phyloP scores from a whole-genome alignment of 2,113 vertebrate species.

The Platichthys flesus region DNA sequence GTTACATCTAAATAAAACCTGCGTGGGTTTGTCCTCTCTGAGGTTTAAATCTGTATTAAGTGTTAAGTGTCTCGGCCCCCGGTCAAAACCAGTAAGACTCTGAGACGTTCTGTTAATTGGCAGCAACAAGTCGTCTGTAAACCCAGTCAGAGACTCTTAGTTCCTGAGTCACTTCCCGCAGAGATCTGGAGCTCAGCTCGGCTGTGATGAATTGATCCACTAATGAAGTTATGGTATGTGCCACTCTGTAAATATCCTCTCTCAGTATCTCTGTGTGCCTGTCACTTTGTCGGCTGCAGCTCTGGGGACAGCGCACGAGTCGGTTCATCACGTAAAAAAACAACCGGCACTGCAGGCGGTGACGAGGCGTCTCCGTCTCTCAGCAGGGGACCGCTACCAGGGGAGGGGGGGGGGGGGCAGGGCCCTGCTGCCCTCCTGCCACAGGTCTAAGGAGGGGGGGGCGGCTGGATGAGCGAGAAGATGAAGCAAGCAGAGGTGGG shows the following conservation, averaged over 20 bases:
- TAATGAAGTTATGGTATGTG: constrained; percentile 33
- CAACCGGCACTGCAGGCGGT: constrained; percentile 26
- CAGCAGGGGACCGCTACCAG: constrained; percentile 36
- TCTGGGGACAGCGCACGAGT: constrained; percentile 27
- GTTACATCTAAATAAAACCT: constrained; percentile 22
- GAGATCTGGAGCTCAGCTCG: neutral
- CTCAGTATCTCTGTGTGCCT: neutral
- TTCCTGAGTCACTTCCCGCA: neutral
- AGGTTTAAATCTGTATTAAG: neutral
- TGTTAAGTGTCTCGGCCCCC: neutral
- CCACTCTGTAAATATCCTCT: constrained; percentile 2
- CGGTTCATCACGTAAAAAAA: constrained; percentile 25
- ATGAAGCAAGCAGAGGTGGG: constrained; percentile 16
- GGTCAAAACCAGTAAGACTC: neutral
- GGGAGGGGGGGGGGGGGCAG: constrained; percentile 45
- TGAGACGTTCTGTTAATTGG: neutral
- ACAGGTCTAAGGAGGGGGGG: constrained; percentile 18
- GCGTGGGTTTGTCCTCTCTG: neutral
- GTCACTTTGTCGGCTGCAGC: constrained; percentile 34
- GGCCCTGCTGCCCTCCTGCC: constrained; percentile 50
- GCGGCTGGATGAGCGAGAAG: constrained; percentile 1
- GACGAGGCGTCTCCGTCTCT: constrained; percentile 47
- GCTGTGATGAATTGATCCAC: constrained; percentile 37
- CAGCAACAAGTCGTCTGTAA: neutral
- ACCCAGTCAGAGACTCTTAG: neutral